These are phyloP conservation scores for Hoplostethus mediterraneus DNA, from an alignment of 2,797 vertebrate species.

Conservation along the genomic window DNA sequence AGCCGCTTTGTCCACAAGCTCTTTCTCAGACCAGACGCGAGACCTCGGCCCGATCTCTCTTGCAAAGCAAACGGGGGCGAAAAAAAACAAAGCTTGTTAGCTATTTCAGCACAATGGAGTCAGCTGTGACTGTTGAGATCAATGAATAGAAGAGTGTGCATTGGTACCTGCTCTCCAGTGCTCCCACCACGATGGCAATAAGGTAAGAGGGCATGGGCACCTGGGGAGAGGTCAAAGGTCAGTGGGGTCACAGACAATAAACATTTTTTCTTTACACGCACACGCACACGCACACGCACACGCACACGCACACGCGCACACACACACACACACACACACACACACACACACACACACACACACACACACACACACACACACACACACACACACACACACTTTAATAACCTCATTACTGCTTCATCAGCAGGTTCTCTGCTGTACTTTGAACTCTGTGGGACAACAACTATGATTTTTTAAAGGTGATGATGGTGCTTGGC, in stretches of 20 bases:
- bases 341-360: too few relatives aligned
- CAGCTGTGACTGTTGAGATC: background rate
- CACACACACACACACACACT: too few relatives aligned
- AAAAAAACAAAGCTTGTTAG: conserved; percentile 25
- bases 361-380: too few relatives aligned
- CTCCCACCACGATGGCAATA: conserved; percentile 94
- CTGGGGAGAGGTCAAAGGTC: conserved; percentile 73
- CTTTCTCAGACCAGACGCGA: conserved; percentile 96
- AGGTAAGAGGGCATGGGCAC: conserved; percentile 95
- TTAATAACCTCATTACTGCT: too few relatives aligned
- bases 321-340: too few relatives aligned
- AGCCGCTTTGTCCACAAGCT: conserved; percentile 91
- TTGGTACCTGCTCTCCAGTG: conserved; percentile 93
- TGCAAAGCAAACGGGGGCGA: conserved; percentile 61
- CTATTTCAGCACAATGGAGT: conserved; percentile 3
- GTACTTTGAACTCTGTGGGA: too few relatives aligned
- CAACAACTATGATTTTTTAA: too few relatives aligned
- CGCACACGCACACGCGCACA: too few relatives aligned
- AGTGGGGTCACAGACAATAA: background rate
- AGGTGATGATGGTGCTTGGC: too few relatives aligned
- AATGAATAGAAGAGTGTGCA: background rate
- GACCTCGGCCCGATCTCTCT: conserved; percentile 94
- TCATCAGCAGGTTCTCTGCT: too few relatives aligned
- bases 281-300: too few relatives aligned
- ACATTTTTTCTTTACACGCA: too few relatives aligned